Conservation (phyloP, 1,140 invertebrate species). For the Drosophila pectinifera region DNA sequence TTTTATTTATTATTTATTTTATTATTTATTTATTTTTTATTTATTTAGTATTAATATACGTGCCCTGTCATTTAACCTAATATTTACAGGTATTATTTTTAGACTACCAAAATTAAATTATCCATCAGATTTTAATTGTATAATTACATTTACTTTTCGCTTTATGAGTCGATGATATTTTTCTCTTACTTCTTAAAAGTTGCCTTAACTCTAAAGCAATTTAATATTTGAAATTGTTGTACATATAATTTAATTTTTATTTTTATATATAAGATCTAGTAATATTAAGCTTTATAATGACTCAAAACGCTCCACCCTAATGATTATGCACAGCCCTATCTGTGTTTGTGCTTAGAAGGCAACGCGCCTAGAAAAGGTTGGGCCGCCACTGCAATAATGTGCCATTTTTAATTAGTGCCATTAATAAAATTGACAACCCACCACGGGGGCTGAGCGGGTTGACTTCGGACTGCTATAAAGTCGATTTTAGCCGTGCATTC, state of each 20-base stretch:
- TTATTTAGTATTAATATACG: neutral
- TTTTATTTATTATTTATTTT: neutral
- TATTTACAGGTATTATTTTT: too few species aligned
- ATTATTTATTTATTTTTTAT: neutral
- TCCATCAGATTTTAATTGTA: neutral
- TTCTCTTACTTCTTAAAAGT: too few species aligned
- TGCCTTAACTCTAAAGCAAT: too few species aligned
- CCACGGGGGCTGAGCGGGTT: neutral
- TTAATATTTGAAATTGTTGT: neutral
- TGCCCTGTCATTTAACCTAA: fast-evolving
- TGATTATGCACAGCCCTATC: slow-evolving; percentile 8
- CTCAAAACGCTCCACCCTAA: slow-evolving; percentile 16
- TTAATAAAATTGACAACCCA: slow-evolving; percentile 50
- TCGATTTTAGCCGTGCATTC: slow-evolving; percentile 30
- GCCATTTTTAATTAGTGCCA: slow-evolving; percentile 64
- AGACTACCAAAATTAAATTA: neutral
- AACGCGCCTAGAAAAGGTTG: slow-evolving; percentile 43
- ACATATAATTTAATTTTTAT: neutral
- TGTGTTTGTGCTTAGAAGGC: slow-evolving; percentile 44
- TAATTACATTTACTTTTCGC: neutral
- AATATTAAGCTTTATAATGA: too few species aligned
- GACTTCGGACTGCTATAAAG: slow-evolving; percentile 11
- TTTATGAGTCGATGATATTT: too few species aligned
- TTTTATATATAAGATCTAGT: too few species aligned
- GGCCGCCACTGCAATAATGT: slow-evolving; percentile 63